These are phyloP conservation scores for Pogoniulus pusillus DNA, from an alignment of 2,797 vertebrate genomes.

Conservation along the genomic window DNA sequence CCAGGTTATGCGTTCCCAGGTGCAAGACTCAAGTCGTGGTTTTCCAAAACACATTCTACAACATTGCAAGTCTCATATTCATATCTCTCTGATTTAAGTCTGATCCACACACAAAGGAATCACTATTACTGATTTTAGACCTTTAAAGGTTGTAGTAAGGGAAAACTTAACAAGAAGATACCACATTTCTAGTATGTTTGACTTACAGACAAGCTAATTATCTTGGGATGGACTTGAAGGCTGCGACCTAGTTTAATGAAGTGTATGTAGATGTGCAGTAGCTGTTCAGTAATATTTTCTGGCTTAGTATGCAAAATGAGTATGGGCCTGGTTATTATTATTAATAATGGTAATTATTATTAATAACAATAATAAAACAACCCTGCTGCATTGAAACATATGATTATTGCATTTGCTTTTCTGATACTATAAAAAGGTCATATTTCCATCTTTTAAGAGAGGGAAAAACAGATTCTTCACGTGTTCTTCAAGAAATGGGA, in stretches of 20 bases:
- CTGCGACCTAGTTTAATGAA: neutral
- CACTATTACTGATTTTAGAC: neutral
- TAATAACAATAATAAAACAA: neutral
- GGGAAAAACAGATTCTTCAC: neutral
- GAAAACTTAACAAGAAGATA: neutral
- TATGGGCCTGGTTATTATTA: neutral
- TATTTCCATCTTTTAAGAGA: neutral
- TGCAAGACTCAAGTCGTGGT: neutral
- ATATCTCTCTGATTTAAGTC: neutral
- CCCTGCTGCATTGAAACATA: fast-evolving
- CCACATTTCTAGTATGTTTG: neutral
- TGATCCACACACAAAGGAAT: neutral
- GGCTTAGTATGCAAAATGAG: neutral
- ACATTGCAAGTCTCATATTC: neutral
- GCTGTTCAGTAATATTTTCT: neutral
- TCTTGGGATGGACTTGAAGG: neutral
- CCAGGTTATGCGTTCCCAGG: no score
- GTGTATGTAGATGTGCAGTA: neutral
- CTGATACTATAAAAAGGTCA: neutral
- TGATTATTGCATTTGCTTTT: neutral
- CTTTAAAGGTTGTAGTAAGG: neutral
- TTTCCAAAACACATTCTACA: neutral
- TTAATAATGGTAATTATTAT: no score
- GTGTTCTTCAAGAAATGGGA: neutral
- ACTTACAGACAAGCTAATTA: neutral